Base-by-base conservation (phyloP, 2,888 invertebrate genomes). In the Epistrophella euchroma region DNA sequence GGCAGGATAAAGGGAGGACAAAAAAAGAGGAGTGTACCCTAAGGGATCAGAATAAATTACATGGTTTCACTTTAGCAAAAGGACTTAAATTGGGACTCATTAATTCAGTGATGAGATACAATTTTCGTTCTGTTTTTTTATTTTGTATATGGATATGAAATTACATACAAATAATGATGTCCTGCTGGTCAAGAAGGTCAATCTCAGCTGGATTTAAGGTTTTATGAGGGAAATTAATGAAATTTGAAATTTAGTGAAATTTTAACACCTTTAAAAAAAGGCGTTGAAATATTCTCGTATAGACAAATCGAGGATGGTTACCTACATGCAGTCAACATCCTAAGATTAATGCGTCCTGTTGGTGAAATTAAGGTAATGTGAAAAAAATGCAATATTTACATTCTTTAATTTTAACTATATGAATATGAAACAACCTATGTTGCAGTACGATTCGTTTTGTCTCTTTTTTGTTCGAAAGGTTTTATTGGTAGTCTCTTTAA, bases 31-130 rank as follows among this genome's bases (percentile, higher is more conserved):
- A 52, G 22, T 73, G 52, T 47, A 19, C 32, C 19, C 4, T n/a
- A n/a, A 32, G 25, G 52, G 2, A 13, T 73, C n/a, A 35, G 32
- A 64, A 66, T 74, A 74, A 86, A 86, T 86, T 86, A 82, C 17
- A 78, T 77, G 77, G 86, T 64, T 19, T 60, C 28, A 35, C 15
- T 70, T 58, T 55, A 35, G 68, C 40, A n/a, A 50, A 64, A 25
- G 45, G 3, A 52, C 56, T 28, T 37, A 81, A 76, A 85, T 73
- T 85, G 62, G 81, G 37, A 17, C 76, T 82, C 81, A 77, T 86
- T 77, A 81, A 78, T 70, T 70, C 79, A 50, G 76, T 50, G 77
- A 73, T 86, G 76, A 77, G 77, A 60, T 82, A 77, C 71, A 66
- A 55, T 47, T 76, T 78, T 40, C 6, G 17, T 60, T 60, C 2